Evolutionary conservation across 1,140 invertebrate species (phyloP).

Genomic region (Drosophila dunni): DNA sequence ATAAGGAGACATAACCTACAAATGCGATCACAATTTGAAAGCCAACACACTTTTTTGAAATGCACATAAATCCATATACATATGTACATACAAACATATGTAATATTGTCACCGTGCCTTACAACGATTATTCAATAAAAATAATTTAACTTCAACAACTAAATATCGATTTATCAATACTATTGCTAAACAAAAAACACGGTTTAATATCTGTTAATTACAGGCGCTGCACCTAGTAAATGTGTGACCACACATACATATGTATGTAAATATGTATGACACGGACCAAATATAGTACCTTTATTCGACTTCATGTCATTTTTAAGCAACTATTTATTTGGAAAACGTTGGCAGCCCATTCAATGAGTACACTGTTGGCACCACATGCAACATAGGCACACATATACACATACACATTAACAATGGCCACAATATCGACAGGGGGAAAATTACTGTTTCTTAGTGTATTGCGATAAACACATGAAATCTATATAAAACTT

Average conservation of each 20-base stretch:
- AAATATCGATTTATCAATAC: slow-evolving; percentile 5
- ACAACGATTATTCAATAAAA: not conserved
- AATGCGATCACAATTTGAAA: not conserved
- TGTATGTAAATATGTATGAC: slow-evolving; percentile 22
- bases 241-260: slow-evolving; percentile 22
- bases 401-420: not conserved
- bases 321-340: slow-evolving; percentile 10
- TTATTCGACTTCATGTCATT: slow-evolving; percentile 28
- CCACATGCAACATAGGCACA: slow-evolving; percentile 13
- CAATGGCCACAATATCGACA: not conserved
- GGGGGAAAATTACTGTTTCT: not conserved
- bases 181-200: slow-evolving; percentile 5
- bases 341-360: slow-evolving; percentile 34
- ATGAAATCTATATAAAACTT: not conserved
- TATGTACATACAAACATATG: not conserved
- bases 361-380: slow-evolving; percentile 4
- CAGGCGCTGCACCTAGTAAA: not conserved
- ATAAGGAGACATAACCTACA: slow-evolving; percentile 39
- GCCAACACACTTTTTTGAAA: not conserved
- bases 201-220: slow-evolving; percentile 13
- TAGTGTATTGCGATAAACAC: not conserved
- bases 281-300: slow-evolving; percentile 27
- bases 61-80: not conserved
- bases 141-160: not conserved
- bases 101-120: not conserved